Conservation (phyloP, 53 echinoderm and acorn worm genomes). For the Antedon mediterranea region DNA sequence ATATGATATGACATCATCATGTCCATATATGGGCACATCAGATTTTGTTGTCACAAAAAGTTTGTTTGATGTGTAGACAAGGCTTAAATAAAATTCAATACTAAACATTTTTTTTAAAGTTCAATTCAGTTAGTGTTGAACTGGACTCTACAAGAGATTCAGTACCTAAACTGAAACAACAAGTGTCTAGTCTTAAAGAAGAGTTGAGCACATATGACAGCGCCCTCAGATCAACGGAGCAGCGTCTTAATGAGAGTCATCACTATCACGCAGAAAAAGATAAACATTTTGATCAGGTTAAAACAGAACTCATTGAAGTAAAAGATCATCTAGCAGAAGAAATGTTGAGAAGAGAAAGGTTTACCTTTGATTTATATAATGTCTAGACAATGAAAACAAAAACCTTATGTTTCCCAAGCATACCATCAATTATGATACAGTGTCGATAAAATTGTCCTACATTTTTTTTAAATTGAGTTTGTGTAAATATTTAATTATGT, state of each 20-base stretch:
- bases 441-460: too few relatives aligned
- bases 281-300: conserved; percentile 33
- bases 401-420: too few relatives aligned
- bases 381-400: too few relatives aligned
- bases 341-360: conserved; percentile 30
- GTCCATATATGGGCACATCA: too few relatives aligned
- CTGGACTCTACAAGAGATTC: neutral
- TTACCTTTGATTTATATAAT: too few relatives aligned
- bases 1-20: too few relatives aligned
- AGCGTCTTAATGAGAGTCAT: conserved; percentile 47
- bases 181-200: conserved; percentile 9
- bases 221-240: conserved; percentile 40
- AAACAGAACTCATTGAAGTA: conserved; percentile 25
- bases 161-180: conserved; percentile 5
- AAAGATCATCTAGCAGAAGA: conserved; percentile 38
- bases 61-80: too few relatives aligned
- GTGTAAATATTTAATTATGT: too few relatives aligned
- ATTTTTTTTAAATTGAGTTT: too few relatives aligned
- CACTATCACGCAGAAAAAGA: conserved; percentile 43
- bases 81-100: too few relatives aligned
- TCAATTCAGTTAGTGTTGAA: neutral
- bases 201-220: conserved; percentile 3
- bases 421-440: too few relatives aligned
- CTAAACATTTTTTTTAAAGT: neutral
- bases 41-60: too few relatives aligned